Evolutionary conservation across 2,888 invertebrate species (phyloP).

Genomic region (Thyatira batis): DNA sequence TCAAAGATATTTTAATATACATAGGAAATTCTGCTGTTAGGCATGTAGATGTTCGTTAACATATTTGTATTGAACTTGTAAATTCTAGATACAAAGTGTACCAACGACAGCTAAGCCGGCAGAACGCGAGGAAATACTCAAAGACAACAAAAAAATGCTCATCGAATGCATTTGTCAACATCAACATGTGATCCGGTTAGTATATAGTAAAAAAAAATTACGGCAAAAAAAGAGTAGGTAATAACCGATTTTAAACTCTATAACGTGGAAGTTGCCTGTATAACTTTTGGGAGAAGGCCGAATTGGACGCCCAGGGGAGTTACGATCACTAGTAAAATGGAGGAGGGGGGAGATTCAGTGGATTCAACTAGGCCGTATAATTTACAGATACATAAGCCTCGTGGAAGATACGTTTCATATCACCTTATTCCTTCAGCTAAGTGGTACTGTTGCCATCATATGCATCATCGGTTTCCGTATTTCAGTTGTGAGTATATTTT

Average conservation of each 20-base stretch:
- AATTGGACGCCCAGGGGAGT: no score
- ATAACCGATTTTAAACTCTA: no score
- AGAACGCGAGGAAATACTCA: constrained; percentile 17
- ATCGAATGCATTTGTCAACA: constrained; percentile 50
- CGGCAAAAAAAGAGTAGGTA: no score
- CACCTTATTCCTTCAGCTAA: constrained; percentile 70
- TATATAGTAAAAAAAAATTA: no score
- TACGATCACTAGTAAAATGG: no score
- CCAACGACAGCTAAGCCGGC: constrained; percentile 20
- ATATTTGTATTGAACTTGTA: no score
- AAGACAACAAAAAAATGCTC: constrained; percentile 37
- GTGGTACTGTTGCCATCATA: constrained; percentile 61
- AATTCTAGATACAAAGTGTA: constrained; percentile 34
- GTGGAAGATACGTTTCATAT: constrained; percentile 67
- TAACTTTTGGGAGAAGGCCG: no score
- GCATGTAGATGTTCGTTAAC: no score
- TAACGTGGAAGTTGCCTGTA: no score
- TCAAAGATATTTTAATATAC: neutral
- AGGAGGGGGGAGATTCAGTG: no score
- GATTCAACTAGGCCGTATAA: no score
- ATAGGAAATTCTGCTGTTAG: no score
- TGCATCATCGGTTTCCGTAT: constrained; percentile 58
- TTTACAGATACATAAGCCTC: constrained; percentile 55
- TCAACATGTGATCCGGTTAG: constrained; percentile 46
- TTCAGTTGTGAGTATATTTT: constrained; percentile 39